These are phyloP conservation scores for Melieria picta DNA, from an alignment of 2,888 invertebrate genomes.

Conservation along the genomic window DNA sequence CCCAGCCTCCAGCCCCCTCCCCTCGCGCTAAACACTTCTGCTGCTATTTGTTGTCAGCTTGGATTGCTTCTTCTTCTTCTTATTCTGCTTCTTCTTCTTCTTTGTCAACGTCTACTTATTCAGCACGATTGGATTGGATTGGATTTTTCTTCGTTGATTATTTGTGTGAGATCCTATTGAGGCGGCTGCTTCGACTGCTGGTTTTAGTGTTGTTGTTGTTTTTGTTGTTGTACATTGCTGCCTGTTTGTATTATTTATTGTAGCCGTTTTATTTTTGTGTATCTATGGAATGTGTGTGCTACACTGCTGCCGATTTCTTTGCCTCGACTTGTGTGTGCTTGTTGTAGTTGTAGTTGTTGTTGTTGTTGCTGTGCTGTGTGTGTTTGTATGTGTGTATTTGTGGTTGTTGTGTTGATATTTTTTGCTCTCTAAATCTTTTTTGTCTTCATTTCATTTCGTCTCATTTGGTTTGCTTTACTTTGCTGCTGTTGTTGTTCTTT, in stretches of 20 bases:
- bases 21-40: too few relatives aligned
- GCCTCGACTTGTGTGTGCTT: not conserved
- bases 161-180: too few relatives aligned
- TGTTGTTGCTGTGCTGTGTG: not conserved
- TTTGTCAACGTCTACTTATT: too few relatives aligned
- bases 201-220: slow-evolving; percentile 30
- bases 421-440: slow-evolving; percentile 19
- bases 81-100: too few relatives aligned
- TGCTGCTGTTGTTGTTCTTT: slow-evolving; percentile 10
- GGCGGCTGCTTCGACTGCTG: too few relatives aligned
- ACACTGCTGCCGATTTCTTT: slow-evolving; percentile 1
- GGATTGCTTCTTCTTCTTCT: too few relatives aligned
- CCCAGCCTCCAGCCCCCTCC: too few relatives aligned
- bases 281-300: slow-evolving; percentile 28
- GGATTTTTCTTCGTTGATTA: too few relatives aligned
- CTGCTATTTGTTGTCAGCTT: too few relatives aligned
- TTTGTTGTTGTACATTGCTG: slow-evolving; percentile 41
- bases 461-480: slow-evolving; percentile 9
- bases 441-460: slow-evolving; percentile 21
- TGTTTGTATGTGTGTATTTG: not conserved
- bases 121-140: too few relatives aligned
- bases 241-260: slow-evolving; percentile 30
- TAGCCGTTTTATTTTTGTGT: slow-evolving; percentile 30
- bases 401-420: slow-evolving; percentile 18
- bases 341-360: not conserved